Base-by-base conservation (phyloP, 2,888 invertebrate genomes). In the Agonopterix alstromeriana region DNA sequence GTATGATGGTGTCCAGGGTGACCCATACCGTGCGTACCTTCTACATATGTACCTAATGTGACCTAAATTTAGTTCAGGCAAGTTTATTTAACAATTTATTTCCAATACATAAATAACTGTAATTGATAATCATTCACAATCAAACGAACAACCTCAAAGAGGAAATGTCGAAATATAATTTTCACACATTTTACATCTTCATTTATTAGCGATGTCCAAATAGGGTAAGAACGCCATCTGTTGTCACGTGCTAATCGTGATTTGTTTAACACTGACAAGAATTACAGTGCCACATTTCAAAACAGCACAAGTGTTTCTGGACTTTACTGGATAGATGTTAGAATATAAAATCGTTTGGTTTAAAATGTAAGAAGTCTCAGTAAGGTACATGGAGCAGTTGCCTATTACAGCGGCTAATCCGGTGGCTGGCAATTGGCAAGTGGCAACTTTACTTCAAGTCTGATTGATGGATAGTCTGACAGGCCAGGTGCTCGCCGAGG, bases 381-480 rank as follows among this genome's bases (percentile, higher is more conserved):
- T 58, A 52, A 56, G 55, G 55, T 59, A 58, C 60, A 60, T 27
- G 5, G 27, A 27, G 27, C 56, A 55, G 51, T 67, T 66, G 67
- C 73, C 71, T 72, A 72, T 76, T 80, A 79, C 63, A 74, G 69
- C 57, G 5, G 0, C 38, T 67, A 73, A 67, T 73, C 70, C 68
- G 58, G 71, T 68, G 67, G 70, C 58, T 62, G 55, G 64, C 70
- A 68, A 79, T 73, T 69, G 72, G 73, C 76, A 67, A 69, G 67
- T 70, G 63, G 77, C 72, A 69, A 38, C 64, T 74, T 75, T 63
- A 67, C 70, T 69, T 65, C 62, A 59, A 64, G 61, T 53, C 58
- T 71, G 81, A 82, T 82, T 82, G 84, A 85, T 84, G 67, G 72
- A 83, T 77, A 60, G 65, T 53, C 60, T 70, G 80, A 78, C 80